Percentiles rank a stretch among this genome's conserved stretches.
Conservation (phyloP, 2,797 vertebrate genomes). For the Numenius phaeopus region DNA sequence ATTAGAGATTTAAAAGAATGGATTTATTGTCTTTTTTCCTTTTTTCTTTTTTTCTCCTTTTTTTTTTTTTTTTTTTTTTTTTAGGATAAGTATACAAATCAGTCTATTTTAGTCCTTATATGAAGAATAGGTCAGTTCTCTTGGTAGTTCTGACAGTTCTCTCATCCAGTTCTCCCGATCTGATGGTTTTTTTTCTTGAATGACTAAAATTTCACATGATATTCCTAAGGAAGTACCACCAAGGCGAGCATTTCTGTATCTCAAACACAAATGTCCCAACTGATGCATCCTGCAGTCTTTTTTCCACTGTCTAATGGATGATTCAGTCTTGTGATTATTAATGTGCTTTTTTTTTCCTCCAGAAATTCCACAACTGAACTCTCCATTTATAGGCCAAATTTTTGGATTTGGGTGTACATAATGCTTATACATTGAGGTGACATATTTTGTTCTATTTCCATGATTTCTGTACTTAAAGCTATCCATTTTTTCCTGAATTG, state of each 20-base stretch:
- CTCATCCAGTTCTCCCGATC: neutral
- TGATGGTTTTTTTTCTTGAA: neutral
- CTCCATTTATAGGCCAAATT: neutral
- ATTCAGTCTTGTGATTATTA: neutral
- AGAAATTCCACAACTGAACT: neutral
- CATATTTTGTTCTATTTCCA: neutral
- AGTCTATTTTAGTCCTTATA: neutral
- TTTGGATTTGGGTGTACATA: neutral
- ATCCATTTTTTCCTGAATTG: neutral
- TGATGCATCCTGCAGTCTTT: neutral
- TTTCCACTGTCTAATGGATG: neutral
- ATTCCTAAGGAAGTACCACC: neutral
- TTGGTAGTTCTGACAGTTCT: neutral
- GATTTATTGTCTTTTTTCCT: rapidly evolving
- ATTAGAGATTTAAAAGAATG: neutral
- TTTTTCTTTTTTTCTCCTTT: rapidly evolving
- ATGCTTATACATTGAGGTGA: neutral
- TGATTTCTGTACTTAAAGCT: neutral
- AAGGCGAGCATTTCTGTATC: neutral
- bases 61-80: neutral
- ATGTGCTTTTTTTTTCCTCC: neutral
- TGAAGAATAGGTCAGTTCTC: neutral
- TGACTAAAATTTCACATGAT: constrained; percentile 24
- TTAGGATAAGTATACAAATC: neutral
- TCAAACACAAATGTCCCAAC: neutral